Evolutionary conservation across 2,797 vertebrate genomes (phyloP).

Genomic region (Scleropages formosus): DNA sequence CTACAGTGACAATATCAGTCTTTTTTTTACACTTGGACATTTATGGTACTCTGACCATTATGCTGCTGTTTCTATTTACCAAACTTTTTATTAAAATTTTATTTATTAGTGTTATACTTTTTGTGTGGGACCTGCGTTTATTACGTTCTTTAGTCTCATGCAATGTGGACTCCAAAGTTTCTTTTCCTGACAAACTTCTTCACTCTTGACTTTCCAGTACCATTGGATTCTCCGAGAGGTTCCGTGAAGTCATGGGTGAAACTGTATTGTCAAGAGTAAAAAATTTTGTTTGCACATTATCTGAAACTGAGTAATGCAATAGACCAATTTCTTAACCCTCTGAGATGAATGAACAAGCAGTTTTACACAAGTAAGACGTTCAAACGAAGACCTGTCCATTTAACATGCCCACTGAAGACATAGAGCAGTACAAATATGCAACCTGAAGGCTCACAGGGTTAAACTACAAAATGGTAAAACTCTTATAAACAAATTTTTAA

Average conservation of each 20-base stretch:
- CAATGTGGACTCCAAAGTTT: conserved; percentile 62
- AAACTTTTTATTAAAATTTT: conserved; percentile 79
- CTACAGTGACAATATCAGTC: conserved; percentile 63
- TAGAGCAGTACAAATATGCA: conserved; percentile 2
- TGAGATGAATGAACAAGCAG: conserved; percentile 53
- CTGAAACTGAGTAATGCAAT: conserved; percentile 68
- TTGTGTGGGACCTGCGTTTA: conserved; percentile 62
- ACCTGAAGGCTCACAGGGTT: conserved; percentile 63
- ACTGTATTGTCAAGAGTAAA: conserved; percentile 49
- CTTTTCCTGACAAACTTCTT: conserved; percentile 46
- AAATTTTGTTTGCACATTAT: conserved; percentile 57
- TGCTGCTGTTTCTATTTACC: conserved; percentile 80
- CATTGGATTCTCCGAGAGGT: conserved; percentile 21
- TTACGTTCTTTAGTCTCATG: conserved; percentile 69
- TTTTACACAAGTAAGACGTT: conserved; percentile 28
- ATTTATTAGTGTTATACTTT: conserved; percentile 78
- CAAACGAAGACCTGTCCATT: not conserved
- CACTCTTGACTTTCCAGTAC: conserved; percentile 33
- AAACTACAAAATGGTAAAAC: conserved; percentile 80
- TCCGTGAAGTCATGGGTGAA: conserved; percentile 42
- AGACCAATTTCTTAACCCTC: conserved; percentile 71
- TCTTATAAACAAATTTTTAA: conserved; percentile 79
- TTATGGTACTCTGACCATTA: conserved; percentile 74
- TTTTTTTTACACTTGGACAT: conserved; percentile 64
- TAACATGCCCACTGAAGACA: not conserved